Evolutionary conservation across 2,888 invertebrate genomes (phyloP), one percentile per base, ranked within the genome.

Genomic region (Cheilosia variabilis): DNA sequence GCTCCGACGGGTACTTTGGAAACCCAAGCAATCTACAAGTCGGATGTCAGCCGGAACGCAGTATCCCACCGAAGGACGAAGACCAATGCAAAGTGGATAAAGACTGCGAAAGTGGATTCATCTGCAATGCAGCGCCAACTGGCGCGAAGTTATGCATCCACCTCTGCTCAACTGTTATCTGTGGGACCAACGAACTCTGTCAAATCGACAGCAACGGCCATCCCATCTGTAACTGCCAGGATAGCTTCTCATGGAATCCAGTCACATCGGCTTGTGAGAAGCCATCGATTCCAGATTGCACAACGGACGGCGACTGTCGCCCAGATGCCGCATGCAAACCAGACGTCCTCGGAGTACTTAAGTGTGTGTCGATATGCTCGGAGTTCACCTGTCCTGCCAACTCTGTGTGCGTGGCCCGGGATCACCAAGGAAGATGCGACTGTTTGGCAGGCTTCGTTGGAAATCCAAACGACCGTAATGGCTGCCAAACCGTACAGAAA

Each of bases 391-490:
- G 98, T 88, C 96, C 97, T 0, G 94, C 94, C 71, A 97, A 98
- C 91, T 96, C 98, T 0, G 94, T 95, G 84, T 98, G 98, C 92
- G 92, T 96, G 2, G 95, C 96, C 0, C 94, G 93, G 82, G 93
- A 94, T 77, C 97, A 97, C 89, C 94, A 94, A 89, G 96, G 96
- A 53, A 94, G 95, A 89, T 98, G 98, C 90, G 96, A 96, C 89
- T 98, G 98, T 90, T 93, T 96, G 19, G 93, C 94, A 47, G 97
- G 97, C 4, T 98, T 95, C 91, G 94, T 95, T 13, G 98, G 98
- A 45, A 98, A 98, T 93, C 97, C 98, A 19, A 97, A 97, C 89
- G 96, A 97, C 90, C 94, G 98, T 27, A 95, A 95, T 87, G 98
- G 98, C n/a, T 98, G 98, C 89, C 94, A 95, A 88, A 94, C 94